These are phyloP conservation scores for Dendropsophus ebraccatus DNA, from an alignment of 2,113 vertebrate species.

Conservation along the genomic window DNA sequence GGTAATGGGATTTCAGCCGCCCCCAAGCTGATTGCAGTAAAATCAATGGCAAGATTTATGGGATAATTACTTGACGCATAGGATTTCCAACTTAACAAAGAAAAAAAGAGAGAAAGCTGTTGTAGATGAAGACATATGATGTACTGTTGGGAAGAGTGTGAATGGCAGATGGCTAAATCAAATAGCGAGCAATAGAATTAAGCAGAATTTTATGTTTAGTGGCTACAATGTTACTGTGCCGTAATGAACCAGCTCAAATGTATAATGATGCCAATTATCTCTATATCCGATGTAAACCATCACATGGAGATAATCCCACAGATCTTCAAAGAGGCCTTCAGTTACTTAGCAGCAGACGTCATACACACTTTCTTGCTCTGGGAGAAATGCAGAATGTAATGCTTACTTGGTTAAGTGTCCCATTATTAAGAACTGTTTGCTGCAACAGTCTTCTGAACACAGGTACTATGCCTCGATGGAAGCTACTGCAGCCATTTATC, in stretches of 20 bases:
- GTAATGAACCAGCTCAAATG: conserved; percentile 39
- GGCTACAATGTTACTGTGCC: conserved; percentile 14
- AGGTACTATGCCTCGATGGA: background rate
- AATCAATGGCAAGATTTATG: conserved; percentile 58
- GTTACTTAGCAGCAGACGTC: conserved; percentile 1
- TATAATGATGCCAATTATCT: conserved; percentile 51
- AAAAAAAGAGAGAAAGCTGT: conserved; percentile 29
- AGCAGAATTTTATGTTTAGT: conserved; percentile 42
- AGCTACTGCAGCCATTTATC: background rate
- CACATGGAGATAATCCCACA: conserved; percentile 12
- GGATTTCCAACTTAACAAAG: conserved; percentile 55
- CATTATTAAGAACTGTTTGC: background rate
- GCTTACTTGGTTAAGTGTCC: conserved; percentile 12
- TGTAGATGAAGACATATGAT: conserved; percentile 54
- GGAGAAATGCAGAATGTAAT: background rate
- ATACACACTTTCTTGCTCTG: background rate
- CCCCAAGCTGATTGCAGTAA: conserved; percentile 43
- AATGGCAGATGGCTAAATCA: conserved; percentile 55
- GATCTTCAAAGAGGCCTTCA: conserved; percentile 27
- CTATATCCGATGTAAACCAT: background rate
- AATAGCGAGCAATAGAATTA: conserved; percentile 45
- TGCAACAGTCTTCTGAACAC: background rate
- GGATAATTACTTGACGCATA: conserved; percentile 59
- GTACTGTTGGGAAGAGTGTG: conserved; percentile 28
- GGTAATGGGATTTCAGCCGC: conserved; percentile 52